Evolutionary conservation across 1,140 invertebrate species (phyloP), one percentile per base, ranked within the genome.

Genomic region (Hetaerina americana): DNA sequence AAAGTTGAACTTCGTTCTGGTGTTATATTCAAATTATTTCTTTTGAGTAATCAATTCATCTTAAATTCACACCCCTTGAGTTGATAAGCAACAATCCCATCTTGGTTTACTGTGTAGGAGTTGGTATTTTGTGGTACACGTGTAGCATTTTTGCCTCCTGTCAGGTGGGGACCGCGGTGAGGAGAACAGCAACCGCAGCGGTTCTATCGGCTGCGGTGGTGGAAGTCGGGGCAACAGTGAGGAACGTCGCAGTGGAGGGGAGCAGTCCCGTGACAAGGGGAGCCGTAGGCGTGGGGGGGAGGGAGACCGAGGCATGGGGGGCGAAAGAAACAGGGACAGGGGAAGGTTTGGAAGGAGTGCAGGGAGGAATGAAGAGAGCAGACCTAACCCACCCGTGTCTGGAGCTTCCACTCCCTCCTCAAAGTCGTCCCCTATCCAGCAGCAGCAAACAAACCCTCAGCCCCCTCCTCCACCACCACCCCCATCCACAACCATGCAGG

Each of bases 131-230:
- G 49, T 31, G 8, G 27, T 0, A 5, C 2, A 28, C n/a, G 8
- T 15, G 26, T 0, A 15, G 0, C 27, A 28, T 67, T 27, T 25
- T 22, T 69, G 10, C 0, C 10, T 69, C 18, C 49, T 72, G 22
- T 68, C 66, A 73, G 71, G 71, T 27, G 69, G 71, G 26, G 76
- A 78, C 26, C 75, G 76, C n/a, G 27, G 78, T 10, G 84, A 85
- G n/a, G 83, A 84, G 26, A 77, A 72, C 57, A 80, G 76, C 66
- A 79, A 83, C 31, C 80, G 81, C 66, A 79, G 81, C 71, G 78
- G 70, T 57, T 22, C 15, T 26, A 25, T 25, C 18, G 66, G 25
- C 40, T 25, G 49, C 29, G 57, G 57, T 15, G 26, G 70, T 8
- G 26, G 18, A 5, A 18, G 29, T 5, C 27, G 27, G 26, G 31